A percentile compares a stretch with the other conserved stretches of the same genome.
Evolutionary conservation across 2,888 invertebrate species (phyloP).

Genomic region (Acrobasis repandana): DNA sequence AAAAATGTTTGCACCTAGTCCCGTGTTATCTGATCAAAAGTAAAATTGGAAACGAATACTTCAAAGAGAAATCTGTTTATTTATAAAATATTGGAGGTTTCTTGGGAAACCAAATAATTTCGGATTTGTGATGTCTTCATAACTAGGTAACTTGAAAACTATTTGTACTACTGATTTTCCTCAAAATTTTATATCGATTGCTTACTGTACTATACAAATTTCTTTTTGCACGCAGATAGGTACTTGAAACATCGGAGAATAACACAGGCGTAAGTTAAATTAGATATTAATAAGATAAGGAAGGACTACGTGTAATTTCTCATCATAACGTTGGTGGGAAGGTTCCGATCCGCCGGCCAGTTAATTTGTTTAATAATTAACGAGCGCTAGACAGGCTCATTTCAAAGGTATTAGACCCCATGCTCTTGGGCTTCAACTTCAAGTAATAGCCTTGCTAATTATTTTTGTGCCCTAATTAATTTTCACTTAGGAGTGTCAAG

Average conservation of each 20-base stretch:
- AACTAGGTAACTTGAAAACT: background rate
- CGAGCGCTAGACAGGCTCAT: constrained; percentile 55
- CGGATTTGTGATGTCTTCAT: background rate
- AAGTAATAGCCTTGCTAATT: constrained; percentile 42
- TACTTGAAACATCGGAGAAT: no score
- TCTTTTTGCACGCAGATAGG: no score
- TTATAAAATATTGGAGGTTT: background rate
- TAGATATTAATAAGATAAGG: no score
- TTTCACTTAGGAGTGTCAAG: background rate
- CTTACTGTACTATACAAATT: no score
- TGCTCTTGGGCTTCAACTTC: constrained; percentile 49
- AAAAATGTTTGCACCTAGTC: background rate
- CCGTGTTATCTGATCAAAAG: background rate
- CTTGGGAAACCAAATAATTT: no score
- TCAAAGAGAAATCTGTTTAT: background rate
- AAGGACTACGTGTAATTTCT: background rate
- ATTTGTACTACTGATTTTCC: no score
- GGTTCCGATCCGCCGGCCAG: constrained; percentile 45
- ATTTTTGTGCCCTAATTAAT: constrained; percentile 28
- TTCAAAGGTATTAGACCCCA: constrained; percentile 59
- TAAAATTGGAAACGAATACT: background rate
- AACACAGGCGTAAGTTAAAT: no score
- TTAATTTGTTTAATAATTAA: constrained; percentile 73
- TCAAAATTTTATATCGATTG: no score
- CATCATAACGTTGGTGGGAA: constrained; percentile 39